Percentiles rank a stretch among this genome's conserved stretches.
phyloP scores from a whole-genome alignment of 1,140 invertebrate species.

The Drosophila kohkoa region DNA sequence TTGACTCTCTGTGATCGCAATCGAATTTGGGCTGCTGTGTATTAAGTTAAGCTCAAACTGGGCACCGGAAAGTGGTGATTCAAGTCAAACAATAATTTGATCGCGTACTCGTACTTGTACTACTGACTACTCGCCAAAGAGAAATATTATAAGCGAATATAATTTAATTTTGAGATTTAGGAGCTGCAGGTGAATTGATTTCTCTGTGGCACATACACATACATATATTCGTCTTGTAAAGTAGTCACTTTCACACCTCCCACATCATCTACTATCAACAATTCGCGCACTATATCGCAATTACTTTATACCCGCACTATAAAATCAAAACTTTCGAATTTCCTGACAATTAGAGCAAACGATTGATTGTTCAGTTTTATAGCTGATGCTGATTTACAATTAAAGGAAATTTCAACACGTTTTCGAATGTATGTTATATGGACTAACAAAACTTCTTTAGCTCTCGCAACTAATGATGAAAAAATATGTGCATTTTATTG shows the following conservation, averaged over 20 bases:
- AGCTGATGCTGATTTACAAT: conserved; percentile 48
- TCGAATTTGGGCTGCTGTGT: conserved; percentile 32
- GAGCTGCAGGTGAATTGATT: conserved; percentile 6
- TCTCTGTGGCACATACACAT: conserved; percentile 2
- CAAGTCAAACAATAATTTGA: conserved; percentile 27
- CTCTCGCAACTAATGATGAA: conserved; percentile 51
- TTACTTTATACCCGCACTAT: conserved; percentile 47
- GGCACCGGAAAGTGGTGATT: conserved; percentile 17
- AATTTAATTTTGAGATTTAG: conserved; percentile 15
- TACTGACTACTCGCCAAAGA: not conserved
- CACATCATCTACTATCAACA: conserved; percentile 24
- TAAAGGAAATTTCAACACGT: conserved; percentile 55
- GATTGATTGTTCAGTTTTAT: conserved; percentile 65
- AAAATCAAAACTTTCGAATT: conserved; percentile 64
- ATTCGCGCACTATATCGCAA: conserved; percentile 35
- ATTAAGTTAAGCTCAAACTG: conserved; percentile 50
- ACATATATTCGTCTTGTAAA: not conserved
- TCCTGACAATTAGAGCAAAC: conserved; percentile 65
- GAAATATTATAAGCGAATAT: conserved; percentile 12
- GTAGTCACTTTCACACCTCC: conserved; percentile 37
- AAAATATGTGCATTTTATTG: conserved; percentile 53
- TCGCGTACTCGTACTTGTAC: not conserved
- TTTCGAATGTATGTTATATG: conserved; percentile 5
- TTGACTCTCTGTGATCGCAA: conserved; percentile 2
- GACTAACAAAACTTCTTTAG: conserved; percentile 40